Base-by-base conservation (phyloP, 1,140 invertebrate species). In the Aphidius ervi region DNA sequence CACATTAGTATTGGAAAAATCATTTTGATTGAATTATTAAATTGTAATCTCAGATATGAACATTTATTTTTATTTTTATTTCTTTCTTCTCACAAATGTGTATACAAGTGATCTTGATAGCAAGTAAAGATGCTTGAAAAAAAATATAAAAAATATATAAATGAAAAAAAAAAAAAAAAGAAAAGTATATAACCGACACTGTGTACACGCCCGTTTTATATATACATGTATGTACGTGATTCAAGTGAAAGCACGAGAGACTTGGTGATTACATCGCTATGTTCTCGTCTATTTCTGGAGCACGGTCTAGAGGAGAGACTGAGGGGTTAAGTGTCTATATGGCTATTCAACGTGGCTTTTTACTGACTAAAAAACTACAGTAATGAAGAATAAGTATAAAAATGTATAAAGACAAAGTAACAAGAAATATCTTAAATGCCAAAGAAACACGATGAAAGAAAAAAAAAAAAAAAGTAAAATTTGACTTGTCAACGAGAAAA, bases 211-310 rank as follows among this genome's bases (percentile, higher is more conserved):
- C 52, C 52, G 52, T 31, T 31, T 31, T 31, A 31, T 31, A 31
- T 31, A 31, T 31, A 39, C 16, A 20, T 48, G 2, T n/a, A 20
- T 31, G 52, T 55, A 61, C 59, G 54, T 56, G 54, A 61, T 61
- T 56, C 50, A 41, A 61, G 54, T 61, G 59, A 61, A 61, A 61
- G 59, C 59, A 56, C 43, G 31, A 46, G 56, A 48, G 41, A 40
- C 6, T 45, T 49, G 53, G 45, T 56, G 53, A 61, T 61, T 61
- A 61, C 59, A 61, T 61, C 46, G 59, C 59, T 61, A 61, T 61
- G 59, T 56, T 56, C 59, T 61, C 46, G 59, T 61, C 59, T 61
- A 61, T 61, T 61, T 61, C 46, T 61, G 54, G 59, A 61, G 59
- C 46, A 42, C 10, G 39, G 52, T 54, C 41, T 54, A 61, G 45